These are phyloP conservation scores for Paralichthys olivaceus DNA, from an alignment of 2,113 vertebrate genomes.

Conservation along the genomic window DNA sequence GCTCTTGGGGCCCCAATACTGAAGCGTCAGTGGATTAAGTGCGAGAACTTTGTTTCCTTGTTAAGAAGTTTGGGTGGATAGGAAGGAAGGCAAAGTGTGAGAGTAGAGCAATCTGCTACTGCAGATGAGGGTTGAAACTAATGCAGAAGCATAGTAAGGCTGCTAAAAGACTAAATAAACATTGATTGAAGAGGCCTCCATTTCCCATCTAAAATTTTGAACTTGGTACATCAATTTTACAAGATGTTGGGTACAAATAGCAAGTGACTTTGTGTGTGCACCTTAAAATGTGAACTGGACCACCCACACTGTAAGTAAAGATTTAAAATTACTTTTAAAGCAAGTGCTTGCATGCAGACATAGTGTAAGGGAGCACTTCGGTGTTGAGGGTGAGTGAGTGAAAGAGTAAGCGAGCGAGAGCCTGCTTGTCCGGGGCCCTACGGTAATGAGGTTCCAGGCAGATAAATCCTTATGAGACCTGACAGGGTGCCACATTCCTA, in stretches of 20 bases:
- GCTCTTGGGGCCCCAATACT: background rate
- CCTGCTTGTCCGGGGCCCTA: slow-evolving; percentile 60
- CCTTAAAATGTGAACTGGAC: background rate
- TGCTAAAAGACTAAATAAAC: background rate
- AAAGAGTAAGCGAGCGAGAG: slow-evolving; percentile 39
- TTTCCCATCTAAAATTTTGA: background rate
- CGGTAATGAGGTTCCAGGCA: slow-evolving; percentile 70
- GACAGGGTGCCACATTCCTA: slow-evolving; percentile 80
- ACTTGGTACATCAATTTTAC: background rate
- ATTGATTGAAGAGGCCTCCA: background rate
- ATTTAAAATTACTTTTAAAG: slow-evolving; percentile 5
- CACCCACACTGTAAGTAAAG: slow-evolving; percentile 4
- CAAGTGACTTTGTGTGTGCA: background rate
- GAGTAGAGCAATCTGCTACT: too few relatives aligned
- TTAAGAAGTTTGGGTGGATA: slow-evolving; percentile 15
- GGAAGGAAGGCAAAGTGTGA: background rate
- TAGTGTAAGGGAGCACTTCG: slow-evolving; percentile 1
- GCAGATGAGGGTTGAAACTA: background rate
- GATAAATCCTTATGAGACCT: slow-evolving; percentile 78
- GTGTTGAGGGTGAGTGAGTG: slow-evolving; percentile 29
- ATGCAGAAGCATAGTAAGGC: background rate
- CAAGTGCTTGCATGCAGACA: slow-evolving; percentile 1
- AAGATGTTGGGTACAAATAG: background rate
- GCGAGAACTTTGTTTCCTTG: slow-evolving; percentile 20
- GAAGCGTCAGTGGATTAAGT: background rate